Base-by-base conservation (phyloP, 2,797 vertebrate species). In the Simalia tracyae region DNA sequence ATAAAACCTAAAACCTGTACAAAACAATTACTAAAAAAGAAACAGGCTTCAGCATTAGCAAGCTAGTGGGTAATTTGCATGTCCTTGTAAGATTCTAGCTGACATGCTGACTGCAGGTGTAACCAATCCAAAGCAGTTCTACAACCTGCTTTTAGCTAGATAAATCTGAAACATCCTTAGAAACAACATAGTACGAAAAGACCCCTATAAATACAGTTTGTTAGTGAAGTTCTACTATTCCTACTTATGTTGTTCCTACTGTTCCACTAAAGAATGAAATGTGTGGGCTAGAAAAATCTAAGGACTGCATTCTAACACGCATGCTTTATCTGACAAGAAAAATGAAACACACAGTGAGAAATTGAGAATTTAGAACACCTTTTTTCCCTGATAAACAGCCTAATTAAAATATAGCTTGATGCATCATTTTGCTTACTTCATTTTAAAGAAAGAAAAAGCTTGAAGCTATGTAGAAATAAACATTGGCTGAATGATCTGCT, bases 221-320 rank as follows among this genome's bases (percentile, higher is more conserved):
- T 60, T 14, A 22, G 60, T 94, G 92, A 91, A 94, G 90, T 92
- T 94, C 61, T 91, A 9, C 85, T 1, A 84, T 94, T 93, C 86
- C 92, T 76, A 42, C 42, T 42, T 42, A 89, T 54, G 1, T 5
- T 93, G 95, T 84, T 91, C 72, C 93, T 95, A 93, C 59, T 94
- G 89, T 17, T 92, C 84, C 88, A 92, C 0, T 90, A 91, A 95
- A 95, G 89, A 95, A 95, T 94, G 92, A 63, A 88, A 94, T 93
- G 92, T 60, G 50, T 96, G 93, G 94, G 93, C 76, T 95, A 94
- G 81, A 85, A 93, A 28, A 64, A 88, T 3, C 90, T 68, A 95
- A 94, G 94, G 94, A 95, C 94, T 95, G 95, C 94, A 56, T 86
- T 61, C 28, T 64, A 17, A 24, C 63, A 76, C 12, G 19, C 72